Evolutionary conservation across 2,113 vertebrate genomes (phyloP), one percentile per base, ranked within the genome.

Genomic region (Carassius carassius): DNA sequence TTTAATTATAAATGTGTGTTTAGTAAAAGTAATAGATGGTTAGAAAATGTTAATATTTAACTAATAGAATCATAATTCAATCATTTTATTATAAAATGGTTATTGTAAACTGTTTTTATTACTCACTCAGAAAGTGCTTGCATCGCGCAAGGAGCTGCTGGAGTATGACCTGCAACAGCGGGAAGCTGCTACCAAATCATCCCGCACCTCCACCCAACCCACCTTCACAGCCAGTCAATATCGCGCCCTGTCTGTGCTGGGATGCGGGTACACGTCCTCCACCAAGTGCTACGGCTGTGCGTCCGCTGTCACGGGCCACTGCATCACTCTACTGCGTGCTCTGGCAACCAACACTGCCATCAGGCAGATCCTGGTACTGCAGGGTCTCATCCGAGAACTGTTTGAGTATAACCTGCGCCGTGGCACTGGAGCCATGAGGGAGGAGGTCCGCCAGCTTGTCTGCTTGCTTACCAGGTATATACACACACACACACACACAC

Each of bases 231-330:
- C 98, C 93, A 99, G 97, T 92, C 97, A 99, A 92, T 99, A 99
- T 88, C 96, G 98, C 0, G 96, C 98, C 21, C 94, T 98, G 13
- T 99, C 98, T 0, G 97, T 99, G 83, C 89, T 99, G 8, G 96
- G 98, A 88, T 99, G 98, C 0, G 98, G 98, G 83, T 98, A 99
- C 92, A 99, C 97, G 0, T 99, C 97, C 1, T 99, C 98, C 32
- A 99, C 92, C 19, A 99, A 99, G 90, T 99, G 98, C 92, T 99
- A 99, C 0, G 98, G 98, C 90, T 99, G 98, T 0, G 97, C 98
- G 47, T 99, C 98, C 0, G 98, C 98, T 0, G 98, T 99, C 92
- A 99, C 97, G 0, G 98, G 99, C 56, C 98, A 99, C 88, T 99
- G 98, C 77, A 98, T 99, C 88, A 99, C 97, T 0, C 89, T 99